Conservation (phyloP, 2,888 invertebrate genomes). For the Caenorhabditis uteleia region DNA sequence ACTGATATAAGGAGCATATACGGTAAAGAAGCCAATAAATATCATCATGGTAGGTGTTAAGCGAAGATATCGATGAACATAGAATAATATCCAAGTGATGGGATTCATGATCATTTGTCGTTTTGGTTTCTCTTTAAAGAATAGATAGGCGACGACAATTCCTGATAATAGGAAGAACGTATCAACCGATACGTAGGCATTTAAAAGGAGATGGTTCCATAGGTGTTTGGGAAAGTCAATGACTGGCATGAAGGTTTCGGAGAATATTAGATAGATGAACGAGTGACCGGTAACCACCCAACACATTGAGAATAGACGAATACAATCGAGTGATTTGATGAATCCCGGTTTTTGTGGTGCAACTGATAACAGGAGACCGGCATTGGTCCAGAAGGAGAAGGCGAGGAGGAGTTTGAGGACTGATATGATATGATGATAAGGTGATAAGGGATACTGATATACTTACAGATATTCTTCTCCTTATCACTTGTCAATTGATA, state of each 20-base stretch:
- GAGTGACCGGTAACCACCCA: conserved; percentile 52
- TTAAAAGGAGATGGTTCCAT: conserved; percentile 25
- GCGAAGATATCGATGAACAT: conserved; percentile 53
- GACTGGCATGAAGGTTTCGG: conserved; percentile 23
- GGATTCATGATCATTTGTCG: conserved; percentile 18
- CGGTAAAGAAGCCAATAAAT: conserved; percentile 37
- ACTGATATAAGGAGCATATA: conserved; percentile 22
- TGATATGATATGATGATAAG: too few species aligned
- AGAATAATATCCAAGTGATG: conserved; percentile 54
- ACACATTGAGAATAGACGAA: conserved; percentile 55
- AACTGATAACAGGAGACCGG: conserved; percentile 12
- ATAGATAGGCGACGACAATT: conserved; percentile 49
- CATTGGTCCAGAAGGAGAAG: conserved; percentile 41
- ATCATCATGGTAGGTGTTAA: conserved; percentile 39
- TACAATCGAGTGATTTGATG: conserved; percentile 50
- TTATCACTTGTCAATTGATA: conserved; percentile 3
- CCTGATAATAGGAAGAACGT: conserved; percentile 57
- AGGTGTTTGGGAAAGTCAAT: conserved; percentile 10
- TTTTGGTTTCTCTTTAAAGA: conserved; percentile 44
- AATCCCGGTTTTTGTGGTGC: conserved; percentile 24
- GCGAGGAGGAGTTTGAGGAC: conserved; percentile 16
- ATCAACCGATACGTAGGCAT: conserved; percentile 53
- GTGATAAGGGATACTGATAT: too few species aligned
- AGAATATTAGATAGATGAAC: conserved; percentile 12
- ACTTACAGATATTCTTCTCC: conserved; percentile 11